phyloP scores from a whole-genome alignment of 2,888 invertebrate species.

The Aricia artaxerxes region DNA sequence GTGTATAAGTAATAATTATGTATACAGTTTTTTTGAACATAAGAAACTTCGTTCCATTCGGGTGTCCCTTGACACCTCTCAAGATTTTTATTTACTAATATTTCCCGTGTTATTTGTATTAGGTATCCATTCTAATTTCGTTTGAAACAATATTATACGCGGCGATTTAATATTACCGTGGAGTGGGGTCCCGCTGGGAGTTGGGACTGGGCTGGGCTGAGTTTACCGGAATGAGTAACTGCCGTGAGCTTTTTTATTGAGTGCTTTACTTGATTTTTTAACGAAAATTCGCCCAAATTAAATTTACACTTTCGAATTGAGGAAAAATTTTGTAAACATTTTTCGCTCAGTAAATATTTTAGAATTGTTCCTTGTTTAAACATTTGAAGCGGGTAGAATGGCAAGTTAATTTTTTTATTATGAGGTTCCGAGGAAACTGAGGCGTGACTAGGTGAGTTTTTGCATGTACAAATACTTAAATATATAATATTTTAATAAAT shows the following conservation, averaged over 20 bases:
- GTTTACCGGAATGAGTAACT: conserved; percentile 10
- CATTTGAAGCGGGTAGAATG: background rate
- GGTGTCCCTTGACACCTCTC: too few relatives aligned
- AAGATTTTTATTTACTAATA: too few relatives aligned
- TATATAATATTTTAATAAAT: too few relatives aligned
- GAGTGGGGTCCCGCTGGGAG: background rate
- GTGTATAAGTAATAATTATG: too few relatives aligned
- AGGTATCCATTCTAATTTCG: background rate
- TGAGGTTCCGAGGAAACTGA: background rate
- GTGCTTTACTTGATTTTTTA: conserved; percentile 15
- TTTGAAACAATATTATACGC: background rate
- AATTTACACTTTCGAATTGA: conserved; percentile 10
- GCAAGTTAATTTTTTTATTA: background rate
- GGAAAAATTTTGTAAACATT: background rate
- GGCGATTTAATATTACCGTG: conserved; percentile 1
- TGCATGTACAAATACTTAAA: background rate
- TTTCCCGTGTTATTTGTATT: background rate
- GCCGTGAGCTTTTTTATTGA: background rate
- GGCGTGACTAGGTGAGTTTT: background rate
- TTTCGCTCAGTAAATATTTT: background rate
- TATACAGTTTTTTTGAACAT: too few relatives aligned
- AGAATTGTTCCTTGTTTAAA: background rate
- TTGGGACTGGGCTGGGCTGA: background rate
- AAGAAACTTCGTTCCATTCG: too few relatives aligned
- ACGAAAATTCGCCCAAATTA: conserved; percentile 9